Evolutionary conservation across 1,140 invertebrate species (phyloP).

Genomic region (Drosophila oshimai): DNA sequence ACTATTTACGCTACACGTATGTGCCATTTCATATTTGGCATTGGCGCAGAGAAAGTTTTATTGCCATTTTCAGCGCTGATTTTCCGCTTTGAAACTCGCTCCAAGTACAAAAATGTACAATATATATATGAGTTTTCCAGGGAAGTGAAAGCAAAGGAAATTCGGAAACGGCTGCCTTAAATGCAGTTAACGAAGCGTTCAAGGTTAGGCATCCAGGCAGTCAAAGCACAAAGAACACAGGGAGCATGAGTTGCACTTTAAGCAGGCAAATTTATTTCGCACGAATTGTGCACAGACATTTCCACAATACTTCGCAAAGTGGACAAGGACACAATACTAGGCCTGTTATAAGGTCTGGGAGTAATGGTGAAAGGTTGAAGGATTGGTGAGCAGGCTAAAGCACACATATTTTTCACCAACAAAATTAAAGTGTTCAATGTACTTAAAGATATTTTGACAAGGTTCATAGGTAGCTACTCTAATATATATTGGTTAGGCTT

Average conservation of each 20-base stretch:
- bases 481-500: too few species aligned
- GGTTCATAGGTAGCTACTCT: too few species aligned
- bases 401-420: too few species aligned
- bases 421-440: too few species aligned
- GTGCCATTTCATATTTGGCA: slow-evolving; percentile 58
- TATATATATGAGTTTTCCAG: slow-evolving; percentile 6
- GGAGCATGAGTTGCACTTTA: slow-evolving; percentile 63
- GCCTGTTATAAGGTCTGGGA: neutral
- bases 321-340: slow-evolving; percentile 12
- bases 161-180: slow-evolving; percentile 29
- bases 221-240: slow-evolving; percentile 10
- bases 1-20: slow-evolving; percentile 57
- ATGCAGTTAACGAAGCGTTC: slow-evolving; percentile 67
- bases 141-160: neutral
- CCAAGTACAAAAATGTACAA: neutral
- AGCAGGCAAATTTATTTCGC: slow-evolving; percentile 69
- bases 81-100: slow-evolving; percentile 39
- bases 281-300: slow-evolving; percentile 59
- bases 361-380: too few species aligned
- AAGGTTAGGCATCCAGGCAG: slow-evolving; percentile 42
- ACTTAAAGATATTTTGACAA: too few species aligned
- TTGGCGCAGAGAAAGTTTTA: slow-evolving; percentile 49
- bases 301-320: slow-evolving; percentile 32
- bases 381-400: neutral
- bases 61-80: slow-evolving; percentile 60